Conservation (phyloP, 1,140 invertebrate species). For the Drosophila sturtevanti region DNA sequence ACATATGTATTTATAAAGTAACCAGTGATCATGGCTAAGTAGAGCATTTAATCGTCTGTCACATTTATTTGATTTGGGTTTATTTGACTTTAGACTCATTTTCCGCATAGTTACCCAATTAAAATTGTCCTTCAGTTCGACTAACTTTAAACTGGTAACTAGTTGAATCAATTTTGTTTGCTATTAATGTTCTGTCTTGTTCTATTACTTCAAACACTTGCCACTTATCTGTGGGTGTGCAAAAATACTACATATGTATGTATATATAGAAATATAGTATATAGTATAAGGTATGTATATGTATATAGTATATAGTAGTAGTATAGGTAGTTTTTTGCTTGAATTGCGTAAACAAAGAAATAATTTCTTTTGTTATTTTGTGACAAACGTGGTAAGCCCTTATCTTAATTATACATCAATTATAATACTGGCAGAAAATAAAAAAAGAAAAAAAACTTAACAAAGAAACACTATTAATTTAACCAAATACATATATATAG, state of each 20-base stretch:
- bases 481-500: background rate
- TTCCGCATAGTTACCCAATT: slow-evolving; percentile 57
- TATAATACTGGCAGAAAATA: slow-evolving; percentile 45
- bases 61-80: slow-evolving; percentile 1
- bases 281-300: slow-evolving; percentile 4
- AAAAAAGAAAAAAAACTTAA: slow-evolving; percentile 27
- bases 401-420: slow-evolving; percentile 81
- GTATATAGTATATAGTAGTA: background rate
- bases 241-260: background rate
- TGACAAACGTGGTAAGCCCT: slow-evolving; percentile 60
- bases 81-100: slow-evolving; percentile 4
- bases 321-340: slow-evolving; percentile 37
- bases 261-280: background rate
- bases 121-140: slow-evolving; percentile 48
- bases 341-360: slow-evolving; percentile 65
- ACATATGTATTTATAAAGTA: background rate
- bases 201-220: slow-evolving; percentile 8
- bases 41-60: slow-evolving; percentile 9
- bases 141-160: background rate
- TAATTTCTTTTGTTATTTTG: slow-evolving; percentile 42
- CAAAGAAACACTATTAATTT: background rate
- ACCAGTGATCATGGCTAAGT: background rate
- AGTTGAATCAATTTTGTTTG: slow-evolving; percentile 19
- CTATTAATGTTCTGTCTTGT: slow-evolving; percentile 17
- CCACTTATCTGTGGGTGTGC: slow-evolving; percentile 2